Evolutionary conservation across 2,113 vertebrate species (phyloP).

Genomic region (Heptranchias perlo): DNA sequence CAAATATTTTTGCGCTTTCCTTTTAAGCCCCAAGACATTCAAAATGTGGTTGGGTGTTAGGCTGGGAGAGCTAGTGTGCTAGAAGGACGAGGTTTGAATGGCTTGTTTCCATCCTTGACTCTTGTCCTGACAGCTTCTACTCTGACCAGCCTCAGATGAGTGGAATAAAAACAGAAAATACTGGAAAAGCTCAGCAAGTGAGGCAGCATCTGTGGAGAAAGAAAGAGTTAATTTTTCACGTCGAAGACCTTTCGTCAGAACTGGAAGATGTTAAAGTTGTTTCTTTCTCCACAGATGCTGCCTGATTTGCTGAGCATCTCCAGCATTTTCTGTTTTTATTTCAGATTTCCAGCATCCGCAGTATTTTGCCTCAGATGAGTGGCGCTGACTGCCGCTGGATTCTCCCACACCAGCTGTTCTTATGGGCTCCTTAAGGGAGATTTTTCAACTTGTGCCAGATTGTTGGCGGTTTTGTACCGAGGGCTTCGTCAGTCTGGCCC

Average conservation of each 20-base stretch:
- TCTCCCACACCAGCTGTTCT: neutral
- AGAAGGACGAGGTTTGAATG: neutral
- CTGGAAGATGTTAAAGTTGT: no score
- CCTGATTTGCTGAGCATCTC: no score
- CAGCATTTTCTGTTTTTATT: no score
- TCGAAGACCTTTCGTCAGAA: no score
- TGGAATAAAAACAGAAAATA: no score
- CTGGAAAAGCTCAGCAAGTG: no score
- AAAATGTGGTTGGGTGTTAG: neutral
- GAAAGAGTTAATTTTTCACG: no score
- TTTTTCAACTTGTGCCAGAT: neutral
- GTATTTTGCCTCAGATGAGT: no score
- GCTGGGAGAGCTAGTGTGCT: neutral
- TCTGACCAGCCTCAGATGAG: neutral
- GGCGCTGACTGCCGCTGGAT: neutral
- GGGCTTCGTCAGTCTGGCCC: neutral
- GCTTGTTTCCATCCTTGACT: neutral
- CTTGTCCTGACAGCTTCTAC: neutral
- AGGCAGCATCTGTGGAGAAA: no score
- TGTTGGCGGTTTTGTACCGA: neutral
- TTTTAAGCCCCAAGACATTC: neutral
- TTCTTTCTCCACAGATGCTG: no score
- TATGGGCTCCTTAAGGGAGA: neutral
- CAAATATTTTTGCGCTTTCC: neutral
- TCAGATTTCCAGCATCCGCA: no score